Percentiles rank a stretch among this genome's conserved stretches.
Evolutionary conservation across 2,113 vertebrate species (phyloP).

Genomic region (Lepisosteus osseus): DNA sequence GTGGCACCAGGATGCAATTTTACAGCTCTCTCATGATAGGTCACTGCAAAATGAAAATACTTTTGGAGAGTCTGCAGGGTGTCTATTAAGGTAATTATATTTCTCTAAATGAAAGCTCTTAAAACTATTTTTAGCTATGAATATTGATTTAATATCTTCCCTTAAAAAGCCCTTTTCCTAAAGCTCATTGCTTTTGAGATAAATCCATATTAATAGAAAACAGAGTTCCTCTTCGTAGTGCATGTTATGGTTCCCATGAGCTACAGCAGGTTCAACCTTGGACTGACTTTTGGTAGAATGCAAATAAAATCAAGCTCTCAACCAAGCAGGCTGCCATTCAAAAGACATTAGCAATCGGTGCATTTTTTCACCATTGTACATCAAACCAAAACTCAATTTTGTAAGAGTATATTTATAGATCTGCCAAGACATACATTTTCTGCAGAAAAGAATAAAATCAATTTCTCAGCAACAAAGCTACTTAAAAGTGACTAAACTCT

Average conservation of each 20-base stretch:
- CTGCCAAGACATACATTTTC: conserved; percentile 23
- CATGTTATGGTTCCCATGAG: not conserved
- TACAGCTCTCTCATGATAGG: not conserved
- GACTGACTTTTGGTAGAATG: conserved; percentile 23
- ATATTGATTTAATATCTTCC: no score
- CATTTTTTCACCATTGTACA: conserved; percentile 19
- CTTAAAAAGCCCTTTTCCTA: no score
- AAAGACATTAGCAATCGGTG: conserved; percentile 21
- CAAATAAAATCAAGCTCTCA: conserved; percentile 15
- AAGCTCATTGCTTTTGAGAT: no score
- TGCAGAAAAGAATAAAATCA: conserved; percentile 20
- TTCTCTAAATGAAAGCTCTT: no score
- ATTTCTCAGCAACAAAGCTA: conserved; percentile 27
- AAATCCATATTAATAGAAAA: not conserved
- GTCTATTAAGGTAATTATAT: no score
- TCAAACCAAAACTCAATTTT: conserved; percentile 23
- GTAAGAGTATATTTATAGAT: conserved; percentile 27
- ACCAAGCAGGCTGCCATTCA: conserved; percentile 13
- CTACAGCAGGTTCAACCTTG: conserved; percentile 16
- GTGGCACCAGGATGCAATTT: no score
- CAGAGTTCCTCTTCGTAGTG: not conserved
- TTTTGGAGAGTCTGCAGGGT: no score
- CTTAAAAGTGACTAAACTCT: conserved; percentile 17
- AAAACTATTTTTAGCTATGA: no score
- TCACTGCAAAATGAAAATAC: not conserved